Evolutionary conservation across 2,113 vertebrate species (phyloP), one percentile per base, ranked within the genome.

Genomic region (Psettodes erumei): DNA sequence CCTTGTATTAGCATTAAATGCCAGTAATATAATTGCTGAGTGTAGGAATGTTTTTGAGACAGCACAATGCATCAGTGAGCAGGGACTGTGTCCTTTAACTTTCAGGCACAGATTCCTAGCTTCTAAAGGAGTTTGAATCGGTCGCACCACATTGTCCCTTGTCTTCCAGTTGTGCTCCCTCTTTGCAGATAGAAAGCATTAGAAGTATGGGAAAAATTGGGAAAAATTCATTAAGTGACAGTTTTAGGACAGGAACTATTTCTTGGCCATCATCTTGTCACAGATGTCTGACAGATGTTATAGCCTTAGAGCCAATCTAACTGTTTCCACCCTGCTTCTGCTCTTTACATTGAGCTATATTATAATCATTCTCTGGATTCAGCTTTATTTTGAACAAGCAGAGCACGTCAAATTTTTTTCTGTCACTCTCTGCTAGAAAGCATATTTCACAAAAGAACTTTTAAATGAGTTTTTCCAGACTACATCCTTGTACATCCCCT

Each of bases 41-140:
- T 40, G 37, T 28, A 37, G 37, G 47, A 37, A 59, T n/a, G 42
- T 64, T 65, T 75, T 16, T 60, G 28, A 54, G 67, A 40, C 23
- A 25, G 21, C 45, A 50, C 25, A 47, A 59, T 53, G 7, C 28
- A 54, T 10, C 28, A 64, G 8, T 59, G 51, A 58, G 21, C 11
- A 12, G 28, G 3, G 42, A 43, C 5, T 10, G 15, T 23, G 35
- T 30, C 55, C 11, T 67, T 43, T n/a, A 4, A 70, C 40, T 32
- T 7, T 30, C 37, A 51, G 30, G 37, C 28, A 27, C 16, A 58
- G 25, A 19, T 45, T 51, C 9, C 15, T 13, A 19, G 40, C 4
- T 15, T 40, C n/a, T 25, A 10, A 74, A 63, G 1, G 1, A 38
- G 43, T 15, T 23, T 7, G 13, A 56, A 32, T 56, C 37, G n/a